phyloP scores from a whole-genome alignment of 2,797 vertebrate genomes.

The Sebastes oblongus region DNA sequence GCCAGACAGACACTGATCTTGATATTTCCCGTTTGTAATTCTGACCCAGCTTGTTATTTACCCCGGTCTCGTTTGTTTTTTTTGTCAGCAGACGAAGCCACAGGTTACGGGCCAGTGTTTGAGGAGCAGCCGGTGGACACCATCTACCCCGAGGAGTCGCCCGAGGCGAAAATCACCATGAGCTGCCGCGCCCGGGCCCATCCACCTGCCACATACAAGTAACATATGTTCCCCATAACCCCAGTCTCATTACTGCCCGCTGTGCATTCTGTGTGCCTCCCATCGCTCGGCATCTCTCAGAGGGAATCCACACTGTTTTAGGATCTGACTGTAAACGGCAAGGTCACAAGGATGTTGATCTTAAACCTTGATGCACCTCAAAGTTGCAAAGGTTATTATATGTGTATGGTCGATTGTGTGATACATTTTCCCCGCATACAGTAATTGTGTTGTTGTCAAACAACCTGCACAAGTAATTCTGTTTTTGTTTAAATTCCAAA shows the following conservation, averaged over 20 bases:
- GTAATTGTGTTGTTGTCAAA: background rate
- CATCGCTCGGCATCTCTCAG: background rate
- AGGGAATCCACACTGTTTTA: slow-evolving; percentile 8
- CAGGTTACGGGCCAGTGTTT: slow-evolving; percentile 94
- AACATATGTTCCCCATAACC: slow-evolving; percentile 70
- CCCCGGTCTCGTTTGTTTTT: slow-evolving; percentile 37
- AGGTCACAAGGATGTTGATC: background rate
- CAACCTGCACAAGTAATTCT: background rate
- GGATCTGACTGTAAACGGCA: background rate
- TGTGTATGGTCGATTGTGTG: background rate
- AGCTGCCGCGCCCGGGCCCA: slow-evolving; percentile 90
- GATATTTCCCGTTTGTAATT: slow-evolving; percentile 27
- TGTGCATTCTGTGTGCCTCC: slow-evolving; percentile 20
- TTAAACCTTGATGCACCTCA: background rate
- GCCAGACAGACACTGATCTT: slow-evolving; percentile 32
- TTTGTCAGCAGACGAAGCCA: slow-evolving; percentile 85
- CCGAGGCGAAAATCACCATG: slow-evolving; percentile 93
- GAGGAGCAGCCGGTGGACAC: slow-evolving; percentile 96
- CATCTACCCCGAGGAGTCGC: slow-evolving; percentile 95
- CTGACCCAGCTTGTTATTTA: slow-evolving; percentile 29
- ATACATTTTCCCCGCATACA: background rate
- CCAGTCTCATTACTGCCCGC: slow-evolving; percentile 34
- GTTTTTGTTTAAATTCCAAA: slow-evolving; percentile 15
- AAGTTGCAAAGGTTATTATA: background rate
- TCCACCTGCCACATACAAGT: slow-evolving; percentile 94